Conservation (phyloP, 2,888 invertebrate species). For the Spodoptera exigua region DNA sequence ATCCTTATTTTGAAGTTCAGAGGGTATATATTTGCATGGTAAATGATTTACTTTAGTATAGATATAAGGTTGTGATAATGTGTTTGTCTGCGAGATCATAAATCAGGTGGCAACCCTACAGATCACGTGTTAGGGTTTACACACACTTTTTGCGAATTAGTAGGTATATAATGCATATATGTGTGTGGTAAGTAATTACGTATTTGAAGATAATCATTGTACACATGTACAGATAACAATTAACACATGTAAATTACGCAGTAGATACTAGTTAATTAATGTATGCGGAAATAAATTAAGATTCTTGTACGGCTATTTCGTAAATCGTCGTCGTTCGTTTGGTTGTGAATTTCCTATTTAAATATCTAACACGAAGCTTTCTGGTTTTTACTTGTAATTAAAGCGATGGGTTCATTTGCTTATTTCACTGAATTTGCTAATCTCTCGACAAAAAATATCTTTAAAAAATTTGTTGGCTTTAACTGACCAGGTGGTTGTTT, state of each 20-base stretch:
- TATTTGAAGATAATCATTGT: constrained; percentile 36
- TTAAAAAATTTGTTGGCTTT: too few relatives aligned
- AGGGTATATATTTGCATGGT: constrained; percentile 18
- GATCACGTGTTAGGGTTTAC: constrained; percentile 33
- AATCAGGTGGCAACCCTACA: constrained; percentile 54
- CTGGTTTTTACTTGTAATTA: too few relatives aligned
- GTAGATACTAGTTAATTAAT: constrained; percentile 5
- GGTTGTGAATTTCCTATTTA: too few relatives aligned
- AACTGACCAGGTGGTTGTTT: too few relatives aligned
- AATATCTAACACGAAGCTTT: too few relatives aligned
- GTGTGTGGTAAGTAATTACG: constrained; percentile 28
- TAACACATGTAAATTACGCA: constrained; percentile 37
- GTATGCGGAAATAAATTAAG: constrained; percentile 1
- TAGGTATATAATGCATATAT: constrained; percentile 10
- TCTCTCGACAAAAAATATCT: too few relatives aligned
- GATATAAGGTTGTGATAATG: constrained; percentile 41
- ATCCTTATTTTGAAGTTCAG: constrained; percentile 10
- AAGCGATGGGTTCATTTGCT: too few relatives aligned
- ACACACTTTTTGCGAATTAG: constrained; percentile 30
- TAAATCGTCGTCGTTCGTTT: too few relatives aligned
- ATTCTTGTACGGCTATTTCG: neutral
- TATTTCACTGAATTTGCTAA: too few relatives aligned
- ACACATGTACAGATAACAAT: constrained; percentile 23
- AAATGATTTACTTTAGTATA: constrained; percentile 4
- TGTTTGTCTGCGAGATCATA: constrained; percentile 54